These are phyloP conservation scores for Gracilinanus agilis DNA, from an alignment of 2,113 vertebrate genomes.

Conservation along the genomic window DNA sequence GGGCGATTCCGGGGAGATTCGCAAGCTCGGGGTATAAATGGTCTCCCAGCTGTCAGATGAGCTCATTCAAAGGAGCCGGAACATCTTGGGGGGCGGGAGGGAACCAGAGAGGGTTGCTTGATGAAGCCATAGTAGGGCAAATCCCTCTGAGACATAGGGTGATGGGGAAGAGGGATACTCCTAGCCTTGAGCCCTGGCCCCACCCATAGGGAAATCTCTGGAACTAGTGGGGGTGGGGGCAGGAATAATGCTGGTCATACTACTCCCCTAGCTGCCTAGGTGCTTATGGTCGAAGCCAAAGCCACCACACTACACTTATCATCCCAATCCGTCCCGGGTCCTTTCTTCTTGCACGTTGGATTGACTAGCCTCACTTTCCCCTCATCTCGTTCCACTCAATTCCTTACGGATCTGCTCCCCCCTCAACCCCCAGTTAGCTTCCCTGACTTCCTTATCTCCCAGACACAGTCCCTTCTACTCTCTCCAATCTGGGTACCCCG, in stretches of 20 bases:
- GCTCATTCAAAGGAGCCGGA: conserved; percentile 69
- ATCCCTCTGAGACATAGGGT: neutral
- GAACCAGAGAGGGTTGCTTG: neutral
- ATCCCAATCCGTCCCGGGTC: neutral
- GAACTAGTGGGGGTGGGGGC: neutral
- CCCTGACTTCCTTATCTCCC: neutral
- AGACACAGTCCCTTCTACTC: neutral
- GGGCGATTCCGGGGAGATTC: conserved; percentile 32
- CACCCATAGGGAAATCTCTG: neutral
- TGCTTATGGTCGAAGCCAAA: neutral
- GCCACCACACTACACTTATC: neutral
- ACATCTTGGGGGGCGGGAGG: conserved; percentile 40
- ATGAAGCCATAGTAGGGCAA: neutral
- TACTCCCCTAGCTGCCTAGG: neutral
- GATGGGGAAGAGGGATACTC: neutral
- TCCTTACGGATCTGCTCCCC: neutral
- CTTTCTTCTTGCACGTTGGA: neutral
- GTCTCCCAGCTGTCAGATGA: conserved; percentile 73
- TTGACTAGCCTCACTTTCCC: neutral
- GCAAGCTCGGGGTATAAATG: neutral
- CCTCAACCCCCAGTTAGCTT: neutral
- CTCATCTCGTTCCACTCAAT: neutral
- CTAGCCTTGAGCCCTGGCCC: neutral
- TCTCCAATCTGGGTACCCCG: neutral
- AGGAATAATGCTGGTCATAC: neutral